phyloP scores from a whole-genome alignment of 2,888 invertebrate species.

The Carabus problematicus region DNA sequence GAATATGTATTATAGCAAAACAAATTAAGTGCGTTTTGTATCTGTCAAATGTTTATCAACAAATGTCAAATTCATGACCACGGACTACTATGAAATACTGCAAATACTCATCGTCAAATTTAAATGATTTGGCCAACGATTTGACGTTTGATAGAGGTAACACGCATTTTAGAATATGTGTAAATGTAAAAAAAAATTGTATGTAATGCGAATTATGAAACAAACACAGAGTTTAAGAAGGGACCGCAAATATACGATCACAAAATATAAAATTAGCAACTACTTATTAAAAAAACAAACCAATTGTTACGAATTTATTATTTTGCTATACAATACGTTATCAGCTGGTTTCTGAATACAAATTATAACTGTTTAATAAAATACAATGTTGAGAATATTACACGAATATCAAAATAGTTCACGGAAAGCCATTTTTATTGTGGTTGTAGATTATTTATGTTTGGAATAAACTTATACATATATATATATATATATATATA shows the following conservation, averaged over 20 bases:
- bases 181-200: conserved; percentile 28
- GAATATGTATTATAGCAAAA: conserved; percentile 25
- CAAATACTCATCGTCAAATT: no score
- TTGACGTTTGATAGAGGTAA: no score
- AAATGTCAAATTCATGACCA: no score
- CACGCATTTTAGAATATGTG: conserved; percentile 34
- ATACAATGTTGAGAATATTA: not conserved
- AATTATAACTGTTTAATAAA: conserved; percentile 36
- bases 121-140: no score
- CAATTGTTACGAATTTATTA: conserved; percentile 16
- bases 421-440: not conserved
- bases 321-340: conserved; percentile 40
- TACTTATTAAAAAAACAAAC: no score
- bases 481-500: no score
- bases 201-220: conserved; percentile 26
- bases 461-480: not conserved
- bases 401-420: not conserved
- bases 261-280: conserved; percentile 4
- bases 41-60: no score
- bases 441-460: not conserved
- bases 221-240: conserved; percentile 39
- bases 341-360: conserved; percentile 43
- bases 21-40: no score
- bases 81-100: no score
- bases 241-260: conserved; percentile 36